Conservation (phyloP, 2,888 invertebrate species). For the Heliconius ethilla region DNA sequence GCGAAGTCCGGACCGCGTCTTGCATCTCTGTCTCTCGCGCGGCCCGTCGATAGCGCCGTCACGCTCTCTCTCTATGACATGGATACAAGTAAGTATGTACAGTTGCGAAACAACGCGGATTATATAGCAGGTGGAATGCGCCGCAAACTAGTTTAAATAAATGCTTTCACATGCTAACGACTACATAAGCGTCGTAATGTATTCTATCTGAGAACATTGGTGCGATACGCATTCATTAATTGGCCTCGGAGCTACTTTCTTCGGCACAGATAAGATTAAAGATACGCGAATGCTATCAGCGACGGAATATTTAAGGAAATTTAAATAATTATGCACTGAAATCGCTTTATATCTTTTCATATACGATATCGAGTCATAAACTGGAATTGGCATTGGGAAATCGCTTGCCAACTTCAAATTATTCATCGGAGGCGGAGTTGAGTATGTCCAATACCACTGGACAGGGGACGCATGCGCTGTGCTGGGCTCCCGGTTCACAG, state of each 20-base stretch:
- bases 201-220: slow-evolving; percentile 41
- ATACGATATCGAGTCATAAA: slow-evolving; percentile 23
- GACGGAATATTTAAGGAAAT: slow-evolving; percentile 24
- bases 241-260: slow-evolving; percentile 43
- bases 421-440: slow-evolving; percentile 69
- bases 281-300: slow-evolving; percentile 35
- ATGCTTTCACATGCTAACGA: slow-evolving; percentile 75
- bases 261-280: slow-evolving; percentile 38
- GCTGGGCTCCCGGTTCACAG: slow-evolving; percentile 47
- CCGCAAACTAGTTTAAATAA: slow-evolving; percentile 78
- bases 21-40: slow-evolving; percentile 58
- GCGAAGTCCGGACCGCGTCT: slow-evolving; percentile 70
- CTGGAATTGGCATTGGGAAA: slow-evolving; percentile 49
- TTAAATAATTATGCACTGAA: slow-evolving; percentile 16
- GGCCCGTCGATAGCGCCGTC: slow-evolving; percentile 50
- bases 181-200: slow-evolving; percentile 55
- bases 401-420: slow-evolving; percentile 57
- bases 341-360: slow-evolving; percentile 5
- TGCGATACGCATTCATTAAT: slow-evolving; percentile 45
- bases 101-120: slow-evolving; percentile 81
- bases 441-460: slow-evolving; percentile 65
- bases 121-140: slow-evolving; percentile 81
- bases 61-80: slow-evolving; percentile 70
- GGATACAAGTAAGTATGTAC: slow-evolving; percentile 71
- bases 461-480: slow-evolving; percentile 67